Percentiles rank a stretch among this genome's conserved stretches.
Conservation (phyloP, 2,113 vertebrate genomes). For the Phaetusa simplex region DNA sequence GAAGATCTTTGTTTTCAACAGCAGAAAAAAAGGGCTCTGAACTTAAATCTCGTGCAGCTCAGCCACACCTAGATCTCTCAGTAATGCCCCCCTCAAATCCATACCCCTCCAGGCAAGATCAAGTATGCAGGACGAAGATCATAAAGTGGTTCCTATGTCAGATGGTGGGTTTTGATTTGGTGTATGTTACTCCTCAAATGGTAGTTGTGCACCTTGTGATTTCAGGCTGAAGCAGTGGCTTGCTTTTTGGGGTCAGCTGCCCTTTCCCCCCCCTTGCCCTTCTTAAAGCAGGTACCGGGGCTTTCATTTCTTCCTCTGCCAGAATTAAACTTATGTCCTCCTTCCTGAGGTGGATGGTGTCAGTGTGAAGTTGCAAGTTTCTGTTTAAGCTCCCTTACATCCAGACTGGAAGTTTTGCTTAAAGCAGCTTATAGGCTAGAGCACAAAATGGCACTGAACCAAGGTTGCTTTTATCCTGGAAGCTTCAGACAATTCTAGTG, state of each 20-base stretch:
- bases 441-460: background rate
- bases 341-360: background rate
- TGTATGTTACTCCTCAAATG: background rate
- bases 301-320: background rate
- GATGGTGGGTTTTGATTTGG: background rate
- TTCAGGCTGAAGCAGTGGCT: background rate
- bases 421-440: background rate
- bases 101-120: background rate
- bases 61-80: background rate
- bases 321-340: accelerated
- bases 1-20: background rate
- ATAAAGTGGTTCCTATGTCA: background rate
- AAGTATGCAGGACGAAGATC: background rate
- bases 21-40: background rate
- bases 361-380: background rate
- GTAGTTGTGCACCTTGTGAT: background rate
- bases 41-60: background rate
- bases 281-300: background rate
- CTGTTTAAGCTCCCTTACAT: background rate
- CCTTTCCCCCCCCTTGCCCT: background rate
- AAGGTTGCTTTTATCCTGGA: background rate
- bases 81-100: background rate
- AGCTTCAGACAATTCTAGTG: background rate
- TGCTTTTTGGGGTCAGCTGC: background rate
- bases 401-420: background rate